Evolutionary conservation across 1,140 invertebrate species (phyloP).

Genomic region (Brachionus angularis): DNA sequence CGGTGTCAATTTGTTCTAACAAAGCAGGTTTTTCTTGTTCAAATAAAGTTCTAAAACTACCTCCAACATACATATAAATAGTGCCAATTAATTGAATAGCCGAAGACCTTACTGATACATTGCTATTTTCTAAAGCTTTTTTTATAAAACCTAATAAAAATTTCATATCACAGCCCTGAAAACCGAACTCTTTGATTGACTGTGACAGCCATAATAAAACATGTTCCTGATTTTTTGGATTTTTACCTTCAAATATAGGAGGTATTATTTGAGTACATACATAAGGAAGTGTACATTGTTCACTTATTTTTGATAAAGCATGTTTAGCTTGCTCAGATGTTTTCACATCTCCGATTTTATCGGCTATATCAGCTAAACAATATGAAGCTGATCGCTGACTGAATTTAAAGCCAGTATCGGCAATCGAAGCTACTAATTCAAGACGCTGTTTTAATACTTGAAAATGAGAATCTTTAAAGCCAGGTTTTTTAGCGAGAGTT

Average conservation of each 20-base stretch:
- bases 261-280: constrained; percentile 62
- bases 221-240: constrained; percentile 83
- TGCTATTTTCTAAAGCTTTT: constrained; percentile 75
- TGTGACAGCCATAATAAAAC: constrained; percentile 72
- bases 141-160: constrained; percentile 73
- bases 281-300: constrained; percentile 71
- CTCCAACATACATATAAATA: constrained; percentile 75
- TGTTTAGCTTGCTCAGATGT: constrained; percentile 69
- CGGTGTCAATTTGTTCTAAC: constrained; percentile 76
- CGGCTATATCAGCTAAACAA: constrained; percentile 73
- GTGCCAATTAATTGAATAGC: constrained; percentile 68
- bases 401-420: constrained; percentile 65
- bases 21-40: constrained; percentile 80
- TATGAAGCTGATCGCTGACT: constrained; percentile 68
- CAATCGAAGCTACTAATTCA: constrained; percentile 71
- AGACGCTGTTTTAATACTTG: constrained; percentile 80
- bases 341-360: constrained; percentile 78
- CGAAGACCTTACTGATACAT: constrained; percentile 72
- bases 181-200: constrained; percentile 78
- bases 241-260: constrained; percentile 73
- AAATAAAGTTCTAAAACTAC: constrained; percentile 70
- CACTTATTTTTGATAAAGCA: constrained; percentile 70
- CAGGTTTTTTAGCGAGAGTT: constrained; percentile 75
- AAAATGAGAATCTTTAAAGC: constrained; percentile 85
- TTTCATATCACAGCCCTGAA: constrained; percentile 72